phyloP scores from a whole-genome alignment of 1,140 invertebrate genomes.

The Lasaia peninsularis region DNA sequence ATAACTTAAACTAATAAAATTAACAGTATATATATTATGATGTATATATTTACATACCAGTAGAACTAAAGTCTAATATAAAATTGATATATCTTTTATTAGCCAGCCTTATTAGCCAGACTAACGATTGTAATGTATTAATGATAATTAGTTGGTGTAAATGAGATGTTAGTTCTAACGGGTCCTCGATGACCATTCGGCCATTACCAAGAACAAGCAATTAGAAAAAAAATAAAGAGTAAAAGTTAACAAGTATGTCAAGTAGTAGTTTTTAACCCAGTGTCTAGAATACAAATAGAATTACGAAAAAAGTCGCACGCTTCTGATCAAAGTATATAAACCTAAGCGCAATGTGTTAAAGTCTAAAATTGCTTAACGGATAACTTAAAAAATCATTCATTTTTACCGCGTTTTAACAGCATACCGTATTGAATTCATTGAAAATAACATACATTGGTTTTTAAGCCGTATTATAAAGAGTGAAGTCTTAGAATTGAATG shows the following conservation, averaged over 20 bases:
- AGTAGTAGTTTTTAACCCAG: conserved; percentile 16
- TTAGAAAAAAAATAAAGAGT: conserved; percentile 24
- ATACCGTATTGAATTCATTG: conserved; percentile 29
- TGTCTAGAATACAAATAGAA: conserved; percentile 22
- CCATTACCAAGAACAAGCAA: conserved; percentile 13
- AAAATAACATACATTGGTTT: conserved; percentile 3
- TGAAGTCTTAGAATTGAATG: conserved; percentile 6
- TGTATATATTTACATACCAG: no score
- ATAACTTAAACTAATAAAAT: no score
- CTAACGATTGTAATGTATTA: no score
- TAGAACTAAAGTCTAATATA: no score
- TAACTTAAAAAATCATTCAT: background rate
- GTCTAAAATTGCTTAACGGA: background rate
- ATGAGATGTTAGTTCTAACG: conserved; percentile 6
- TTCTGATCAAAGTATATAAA: background rate
- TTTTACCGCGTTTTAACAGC: conserved; percentile 13
- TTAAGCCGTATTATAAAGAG: background rate
- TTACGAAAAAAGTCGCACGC: conserved; percentile 22
- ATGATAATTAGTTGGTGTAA: background rate
- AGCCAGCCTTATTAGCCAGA: no score
- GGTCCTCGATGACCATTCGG: conserved; percentile 1
- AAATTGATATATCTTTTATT: no score
- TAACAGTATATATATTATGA: no score
- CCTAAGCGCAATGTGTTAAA: background rate
- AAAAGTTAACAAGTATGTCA: conserved; percentile 29